Conservation (phyloP, 2,113 vertebrate species). For the Centrocercus urophasianus region DNA sequence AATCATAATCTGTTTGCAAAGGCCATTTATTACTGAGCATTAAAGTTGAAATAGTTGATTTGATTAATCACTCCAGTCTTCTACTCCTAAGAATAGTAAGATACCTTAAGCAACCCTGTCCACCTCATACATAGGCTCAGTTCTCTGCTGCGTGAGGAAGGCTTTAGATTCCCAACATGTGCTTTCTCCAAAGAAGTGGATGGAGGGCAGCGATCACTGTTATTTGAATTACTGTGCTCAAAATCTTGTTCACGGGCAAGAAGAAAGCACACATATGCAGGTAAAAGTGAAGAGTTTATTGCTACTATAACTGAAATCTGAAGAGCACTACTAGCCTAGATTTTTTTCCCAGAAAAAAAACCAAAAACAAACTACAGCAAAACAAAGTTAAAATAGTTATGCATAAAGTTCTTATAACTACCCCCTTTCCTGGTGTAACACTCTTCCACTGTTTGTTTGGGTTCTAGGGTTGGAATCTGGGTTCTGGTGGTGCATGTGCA, state of each 20-base stretch:
- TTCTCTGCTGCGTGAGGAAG: background rate
- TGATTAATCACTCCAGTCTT: background rate
- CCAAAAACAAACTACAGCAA: background rate
- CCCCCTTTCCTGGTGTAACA: background rate
- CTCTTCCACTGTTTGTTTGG: background rate
- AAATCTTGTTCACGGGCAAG: background rate
- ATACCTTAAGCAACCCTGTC: background rate
- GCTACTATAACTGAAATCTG: background rate
- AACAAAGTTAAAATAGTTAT: background rate
- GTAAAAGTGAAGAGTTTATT: background rate
- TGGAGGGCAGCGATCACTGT: background rate
- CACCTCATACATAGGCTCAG: background rate
- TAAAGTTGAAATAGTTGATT: conserved; percentile 14
- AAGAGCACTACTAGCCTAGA: background rate
- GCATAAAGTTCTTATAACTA: background rate
- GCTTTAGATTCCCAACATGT: background rate
- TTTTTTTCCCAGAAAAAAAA: background rate
- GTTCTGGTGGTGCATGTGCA: background rate
- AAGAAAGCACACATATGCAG: background rate
- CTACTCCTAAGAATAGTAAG: background rate
- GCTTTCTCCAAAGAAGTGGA: background rate
- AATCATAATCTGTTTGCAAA: background rate
- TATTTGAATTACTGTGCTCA: background rate
- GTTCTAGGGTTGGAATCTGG: background rate
- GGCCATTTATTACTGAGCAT: background rate